Conservation (phyloP, 2,888 invertebrate genomes). For the Hypsopygia costalis region DNA sequence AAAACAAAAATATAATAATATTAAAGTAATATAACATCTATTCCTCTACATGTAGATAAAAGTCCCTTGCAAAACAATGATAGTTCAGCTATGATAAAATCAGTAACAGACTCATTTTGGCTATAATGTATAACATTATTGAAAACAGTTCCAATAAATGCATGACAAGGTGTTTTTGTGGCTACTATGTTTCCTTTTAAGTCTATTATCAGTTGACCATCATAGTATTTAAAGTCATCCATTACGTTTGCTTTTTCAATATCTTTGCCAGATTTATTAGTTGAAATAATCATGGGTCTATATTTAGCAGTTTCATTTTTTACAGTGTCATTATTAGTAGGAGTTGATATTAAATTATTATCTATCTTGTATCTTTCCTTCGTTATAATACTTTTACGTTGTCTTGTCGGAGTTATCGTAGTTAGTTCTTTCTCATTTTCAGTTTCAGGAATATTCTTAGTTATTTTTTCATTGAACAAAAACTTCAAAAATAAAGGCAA, state of each 20-base stretch:
- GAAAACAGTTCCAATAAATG: slow-evolving; percentile 63
- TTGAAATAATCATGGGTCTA: slow-evolving; percentile 6
- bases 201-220: slow-evolving; percentile 46
- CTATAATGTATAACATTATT: slow-evolving; percentile 45
- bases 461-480: slow-evolving; percentile 37
- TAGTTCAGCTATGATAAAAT: slow-evolving; percentile 60
- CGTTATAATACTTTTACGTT: slow-evolving; percentile 24
- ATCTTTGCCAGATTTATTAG: slow-evolving; percentile 1
- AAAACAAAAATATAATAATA: slow-evolving; percentile 31
- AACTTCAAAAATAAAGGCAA: slow-evolving; percentile 51
- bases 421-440: slow-evolving; percentile 7
- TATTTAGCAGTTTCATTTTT: slow-evolving; percentile 1
- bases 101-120: slow-evolving; percentile 45
- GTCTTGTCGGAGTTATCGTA: slow-evolving; percentile 32
- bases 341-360: slow-evolving; percentile 14
- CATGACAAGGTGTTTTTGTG: slow-evolving; percentile 58
- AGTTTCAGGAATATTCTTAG: too few species aligned
- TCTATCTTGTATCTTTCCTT: slow-evolving; percentile 19
- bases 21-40: slow-evolving; percentile 64
- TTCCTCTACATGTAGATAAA: slow-evolving; percentile 60
- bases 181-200: slow-evolving; percentile 65
- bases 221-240: slow-evolving; percentile 9
- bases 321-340: background rate
- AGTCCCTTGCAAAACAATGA: slow-evolving; percentile 67
- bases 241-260: background rate